Conservation (phyloP, 2,888 invertebrate genomes). For the Phyto melanocephala region DNA sequence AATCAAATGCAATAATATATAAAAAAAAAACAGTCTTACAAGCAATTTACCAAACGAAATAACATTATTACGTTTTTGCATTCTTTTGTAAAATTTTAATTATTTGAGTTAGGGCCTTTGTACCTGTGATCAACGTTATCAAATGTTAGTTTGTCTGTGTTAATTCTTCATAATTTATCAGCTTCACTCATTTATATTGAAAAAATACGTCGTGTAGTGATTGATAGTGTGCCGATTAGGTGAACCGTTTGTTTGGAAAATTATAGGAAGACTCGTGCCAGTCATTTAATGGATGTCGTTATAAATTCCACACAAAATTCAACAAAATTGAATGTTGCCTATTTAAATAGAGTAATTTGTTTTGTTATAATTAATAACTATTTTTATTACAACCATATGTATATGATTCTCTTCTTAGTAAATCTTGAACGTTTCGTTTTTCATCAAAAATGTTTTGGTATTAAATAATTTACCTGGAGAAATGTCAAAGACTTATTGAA, state of each 20-base stretch:
- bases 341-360: background rate
- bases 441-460: background rate
- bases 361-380: conserved; percentile 13
- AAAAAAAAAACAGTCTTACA: no score
- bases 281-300: background rate
- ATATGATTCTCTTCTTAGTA: background rate
- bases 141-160: background rate
- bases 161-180: background rate
- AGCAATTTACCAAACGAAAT: no score
- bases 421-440: conserved; percentile 7
- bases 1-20: no score
- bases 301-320: background rate
- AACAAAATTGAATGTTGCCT: background rate
- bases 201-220: conserved; percentile 24
- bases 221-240: conserved; percentile 30
- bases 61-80: no score
- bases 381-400: background rate
- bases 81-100: no score
- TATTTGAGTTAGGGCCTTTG: no score
- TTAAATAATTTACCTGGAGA: conserved; percentile 7
- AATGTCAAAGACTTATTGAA: conserved; percentile 22
- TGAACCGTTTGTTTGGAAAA: background rate
- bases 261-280: background rate
- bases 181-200: background rate
- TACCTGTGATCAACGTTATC: no score